A percentile compares a stretch with the other conserved stretches of the same genome.
These are phyloP conservation scores for Trachymyrmex septentrionalis DNA, from an alignment of 1,140 invertebrate species.

Conservation along the genomic window DNA sequence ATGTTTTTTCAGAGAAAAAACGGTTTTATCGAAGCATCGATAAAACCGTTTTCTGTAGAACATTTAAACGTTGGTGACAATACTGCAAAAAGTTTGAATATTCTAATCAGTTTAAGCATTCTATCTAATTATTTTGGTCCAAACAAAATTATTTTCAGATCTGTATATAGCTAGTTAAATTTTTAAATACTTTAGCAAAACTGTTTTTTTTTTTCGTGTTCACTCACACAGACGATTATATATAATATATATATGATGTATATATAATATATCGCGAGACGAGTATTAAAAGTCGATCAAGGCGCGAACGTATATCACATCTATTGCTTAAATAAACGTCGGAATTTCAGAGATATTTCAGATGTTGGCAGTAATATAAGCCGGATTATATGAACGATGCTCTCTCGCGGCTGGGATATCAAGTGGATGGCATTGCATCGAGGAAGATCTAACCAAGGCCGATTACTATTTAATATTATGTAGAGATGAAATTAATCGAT, in stretches of 20 bases:
- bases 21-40: no score
- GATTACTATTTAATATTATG: conserved; percentile 64
- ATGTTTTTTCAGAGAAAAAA: no score
- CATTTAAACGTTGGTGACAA: no score
- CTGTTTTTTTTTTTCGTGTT: no score
- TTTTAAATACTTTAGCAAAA: background rate
- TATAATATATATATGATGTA: no score
- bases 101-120: no score
- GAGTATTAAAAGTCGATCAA: conserved; percentile 10
- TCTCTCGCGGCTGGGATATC: conserved; percentile 15
- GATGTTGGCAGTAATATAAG: conserved; percentile 51
- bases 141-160: no score
- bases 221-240: conserved; percentile 10
- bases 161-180: no score
- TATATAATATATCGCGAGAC: background rate
- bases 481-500: conserved; percentile 66
- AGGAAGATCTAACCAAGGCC: background rate
- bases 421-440: background rate
- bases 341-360: conserved; percentile 58
- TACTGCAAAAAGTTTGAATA: no score
- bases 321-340: conserved; percentile 13
- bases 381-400: conserved; percentile 53
- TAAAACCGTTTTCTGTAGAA: no score
- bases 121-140: no score
- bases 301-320: background rate